phyloP scores from a whole-genome alignment of 2,888 invertebrate species.

The Heliconius cydno region DNA sequence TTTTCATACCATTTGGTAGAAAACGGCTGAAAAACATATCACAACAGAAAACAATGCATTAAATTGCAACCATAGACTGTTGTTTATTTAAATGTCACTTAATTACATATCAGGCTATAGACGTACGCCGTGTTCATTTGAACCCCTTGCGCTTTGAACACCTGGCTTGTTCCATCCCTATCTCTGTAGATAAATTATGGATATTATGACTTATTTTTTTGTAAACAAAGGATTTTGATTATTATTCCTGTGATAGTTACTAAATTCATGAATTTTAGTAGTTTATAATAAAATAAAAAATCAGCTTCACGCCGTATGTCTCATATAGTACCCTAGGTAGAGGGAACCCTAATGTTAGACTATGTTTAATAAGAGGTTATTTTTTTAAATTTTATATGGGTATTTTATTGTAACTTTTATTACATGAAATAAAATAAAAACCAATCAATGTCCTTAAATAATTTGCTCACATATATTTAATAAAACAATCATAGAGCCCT shows the following conservation, averaged over 20 bases:
- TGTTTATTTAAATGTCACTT: constrained; percentile 35
- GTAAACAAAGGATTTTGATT: background rate
- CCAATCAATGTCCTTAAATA: no score
- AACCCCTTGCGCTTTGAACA: background rate
- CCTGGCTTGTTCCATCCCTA: background rate
- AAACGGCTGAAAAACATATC: constrained; percentile 12
- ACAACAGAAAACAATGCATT: constrained; percentile 30
- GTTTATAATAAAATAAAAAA: background rate
- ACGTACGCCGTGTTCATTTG: constrained; percentile 10
- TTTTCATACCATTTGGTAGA: constrained; percentile 4
- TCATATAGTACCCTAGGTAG: no score
- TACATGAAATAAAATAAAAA: no score
- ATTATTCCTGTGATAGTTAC: background rate
- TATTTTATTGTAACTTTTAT: no score
- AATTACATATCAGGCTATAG: constrained; percentile 28
- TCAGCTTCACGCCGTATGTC: no score
- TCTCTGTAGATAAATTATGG: background rate
- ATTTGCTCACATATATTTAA: background rate
- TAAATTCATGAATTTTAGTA: background rate
- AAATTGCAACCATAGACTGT: constrained; percentile 35
- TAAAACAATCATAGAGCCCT: constrained; percentile 3
- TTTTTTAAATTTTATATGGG: no score
- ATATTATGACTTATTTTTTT: background rate
- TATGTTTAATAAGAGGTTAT: no score
- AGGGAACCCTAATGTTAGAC: no score